Percentiles rank a stretch among this genome's conserved stretches.
phyloP scores from a whole-genome alignment of 2,797 vertebrate genomes.

The Halcyon smyrnensis region DNA sequence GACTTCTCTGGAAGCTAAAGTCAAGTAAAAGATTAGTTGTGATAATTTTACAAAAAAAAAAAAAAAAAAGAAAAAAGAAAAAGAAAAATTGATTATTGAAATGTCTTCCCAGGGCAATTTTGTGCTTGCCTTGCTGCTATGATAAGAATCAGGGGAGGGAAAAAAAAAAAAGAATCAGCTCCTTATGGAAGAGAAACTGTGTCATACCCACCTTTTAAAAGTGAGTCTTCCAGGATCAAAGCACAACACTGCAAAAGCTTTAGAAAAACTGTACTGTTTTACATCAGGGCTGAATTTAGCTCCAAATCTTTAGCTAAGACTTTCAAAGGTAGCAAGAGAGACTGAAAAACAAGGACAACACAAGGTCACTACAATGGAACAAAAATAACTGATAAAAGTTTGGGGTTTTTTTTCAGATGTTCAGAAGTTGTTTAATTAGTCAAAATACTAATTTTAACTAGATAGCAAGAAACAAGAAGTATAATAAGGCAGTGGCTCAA shows the following conservation, averaged over 20 bases:
- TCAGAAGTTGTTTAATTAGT: not conserved
- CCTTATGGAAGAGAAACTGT: conserved; percentile 46
- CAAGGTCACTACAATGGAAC: conserved; percentile 40
- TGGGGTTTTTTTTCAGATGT: not conserved
- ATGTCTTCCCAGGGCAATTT: conserved; percentile 40
- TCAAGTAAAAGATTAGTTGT: conserved; percentile 22
- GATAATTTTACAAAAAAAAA: conserved; percentile 18
- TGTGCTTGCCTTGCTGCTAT: conserved; percentile 30
- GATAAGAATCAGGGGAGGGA: conserved; percentile 32
- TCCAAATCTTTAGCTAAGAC: conserved; percentile 23
- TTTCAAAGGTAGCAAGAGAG: conserved; percentile 44
- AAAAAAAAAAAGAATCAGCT: conserved; percentile 7
- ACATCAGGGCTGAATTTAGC: conserved; percentile 66
- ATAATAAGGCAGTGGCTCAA: not conserved
- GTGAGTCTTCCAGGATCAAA: conserved; percentile 49
- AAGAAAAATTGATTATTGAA: conserved; percentile 30
- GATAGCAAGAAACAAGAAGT: not conserved
- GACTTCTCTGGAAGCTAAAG: conserved; percentile 11
- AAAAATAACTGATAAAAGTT: not conserved
- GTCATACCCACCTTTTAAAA: conserved; percentile 56
- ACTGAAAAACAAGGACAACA: conserved; percentile 54
- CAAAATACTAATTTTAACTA: not conserved
- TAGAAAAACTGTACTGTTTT: conserved; percentile 55
- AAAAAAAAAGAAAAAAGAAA: not conserved
- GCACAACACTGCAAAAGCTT: conserved; percentile 40